Conservation (phyloP, 1,140 invertebrate species). For the Bombus confusus region DNA sequence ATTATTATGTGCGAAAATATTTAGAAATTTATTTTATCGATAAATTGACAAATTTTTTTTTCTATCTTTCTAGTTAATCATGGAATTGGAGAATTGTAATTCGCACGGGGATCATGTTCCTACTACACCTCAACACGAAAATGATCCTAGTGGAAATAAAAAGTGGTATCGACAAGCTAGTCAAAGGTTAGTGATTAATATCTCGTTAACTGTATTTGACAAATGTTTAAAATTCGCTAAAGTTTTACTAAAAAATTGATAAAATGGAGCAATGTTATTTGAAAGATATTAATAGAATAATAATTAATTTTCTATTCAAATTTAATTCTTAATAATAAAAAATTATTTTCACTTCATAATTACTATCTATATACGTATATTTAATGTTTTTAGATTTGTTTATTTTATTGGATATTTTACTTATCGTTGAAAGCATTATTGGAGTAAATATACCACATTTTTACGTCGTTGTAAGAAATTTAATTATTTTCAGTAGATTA, state of each 20-base stretch:
- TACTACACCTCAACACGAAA: constrained; percentile 62
- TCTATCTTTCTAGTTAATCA: constrained; percentile 66
- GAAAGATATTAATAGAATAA: background rate
- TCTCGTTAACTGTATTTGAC: background rate
- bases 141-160: constrained; percentile 71
- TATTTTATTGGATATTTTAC: background rate
- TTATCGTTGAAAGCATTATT: background rate
- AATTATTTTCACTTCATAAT: background rate
- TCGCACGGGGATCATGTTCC: constrained; percentile 59
- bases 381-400: background rate
- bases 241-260: background rate
- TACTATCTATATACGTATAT: background rate
- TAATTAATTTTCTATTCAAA: background rate
- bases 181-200: constrained; percentile 69
- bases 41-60: constrained; percentile 19
- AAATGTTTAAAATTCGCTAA: background rate
- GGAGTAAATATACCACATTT: background rate
- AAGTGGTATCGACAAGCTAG: constrained; percentile 76
- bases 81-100: constrained; percentile 74
- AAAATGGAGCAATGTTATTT: background rate
- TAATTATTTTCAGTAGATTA: background rate
- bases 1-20: too few species aligned
- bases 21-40: background rate
- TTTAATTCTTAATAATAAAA: background rate
- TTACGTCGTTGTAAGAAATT: background rate